Base-by-base conservation (phyloP, 1,140 invertebrate genomes). In the Trichomalopsis sarcophagae region DNA sequence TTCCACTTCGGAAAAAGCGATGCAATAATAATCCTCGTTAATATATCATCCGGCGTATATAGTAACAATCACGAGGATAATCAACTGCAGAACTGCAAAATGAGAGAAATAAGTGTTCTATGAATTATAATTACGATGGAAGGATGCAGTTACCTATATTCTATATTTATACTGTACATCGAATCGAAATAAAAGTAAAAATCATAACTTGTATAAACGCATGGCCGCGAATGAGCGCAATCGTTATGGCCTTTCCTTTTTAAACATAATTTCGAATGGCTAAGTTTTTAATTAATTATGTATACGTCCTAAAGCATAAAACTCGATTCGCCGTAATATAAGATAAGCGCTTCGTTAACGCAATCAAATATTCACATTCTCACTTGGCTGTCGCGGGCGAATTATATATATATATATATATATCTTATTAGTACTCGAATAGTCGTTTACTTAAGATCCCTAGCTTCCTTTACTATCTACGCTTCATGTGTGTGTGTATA, bases 381-480 rank as follows among this genome's bases (percentile, higher is more conserved):
- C 78, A 84, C 82, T 79, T 78, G 82, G 66, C 71, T 81, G n/a
- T 84, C 47, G 50, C 47, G 50, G 33, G 75, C 17, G 55, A 62
- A 17, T 62, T n/a, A 36, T 36, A 27, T 27, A 27, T 27, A 27
- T 27, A 27, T 27, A 27, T 27, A 27, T 27, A 27, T 27, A 62
- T 62, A 76, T 40, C 50, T 50, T 30, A 47, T 62, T 68, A 76
- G 30, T 13, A 36, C 81, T 82, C 71, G 33, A 75, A 62, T 40
- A 50, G 2, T 62, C 33, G 81, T 2, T 82, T 80, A 86, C 77
- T 50, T 84, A 87, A 85, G 55, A 87, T 86, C 79, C 81, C 86
- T 88, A 88, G 85, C 81, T 84, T 87, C 82, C 76, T 68, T 88
- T 87, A 87, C 47, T 71, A 85, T 81, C 76, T 90, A 88, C 40